Evolutionary conservation across 35 echinoderm and acorn worm genomes (phyloP).

Genomic region (Holothuria glaberrima): DNA sequence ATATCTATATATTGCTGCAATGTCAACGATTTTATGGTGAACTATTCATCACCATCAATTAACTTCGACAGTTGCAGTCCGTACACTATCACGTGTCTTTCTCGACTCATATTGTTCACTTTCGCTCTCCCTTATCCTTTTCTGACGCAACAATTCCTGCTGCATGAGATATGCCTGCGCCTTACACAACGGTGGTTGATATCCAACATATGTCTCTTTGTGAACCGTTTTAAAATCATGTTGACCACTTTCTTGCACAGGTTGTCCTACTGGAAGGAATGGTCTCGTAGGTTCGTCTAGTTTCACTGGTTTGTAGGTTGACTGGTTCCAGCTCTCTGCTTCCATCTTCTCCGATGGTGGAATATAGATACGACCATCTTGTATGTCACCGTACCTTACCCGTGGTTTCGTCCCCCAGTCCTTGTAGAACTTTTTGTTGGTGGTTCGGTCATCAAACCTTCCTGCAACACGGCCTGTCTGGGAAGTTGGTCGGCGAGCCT

Average conservation of each 20-base stretch:
- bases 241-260: slow-evolving; percentile 42
- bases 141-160: slow-evolving; percentile 68
- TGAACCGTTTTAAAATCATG: slow-evolving; percentile 92
- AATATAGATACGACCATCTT: slow-evolving; percentile 78
- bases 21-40: no score
- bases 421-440: slow-evolving; percentile 90
- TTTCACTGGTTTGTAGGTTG: slow-evolving; percentile 55
- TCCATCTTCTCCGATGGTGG: slow-evolving; percentile 74
- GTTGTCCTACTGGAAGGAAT: slow-evolving; percentile 55
- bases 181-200: slow-evolving; percentile 66
- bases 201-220: slow-evolving; percentile 80
- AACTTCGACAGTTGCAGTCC: no score
- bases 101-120: no score
- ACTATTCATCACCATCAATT: no score
- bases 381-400: slow-evolving; percentile 86
- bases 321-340: slow-evolving; percentile 57
- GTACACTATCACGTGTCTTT: no score
- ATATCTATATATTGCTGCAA: no score
- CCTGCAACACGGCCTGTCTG: slow-evolving; percentile 58
- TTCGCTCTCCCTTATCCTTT: neutral
- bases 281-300: slow-evolving; percentile 54
- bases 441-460: slow-evolving; percentile 90
- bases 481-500: slow-evolving; percentile 54
- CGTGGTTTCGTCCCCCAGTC: slow-evolving; percentile 86
- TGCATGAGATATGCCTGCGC: slow-evolving; percentile 80